phyloP scores from a whole-genome alignment of 23 tunicate genomes.

The Aplidium turbinatum region DNA sequence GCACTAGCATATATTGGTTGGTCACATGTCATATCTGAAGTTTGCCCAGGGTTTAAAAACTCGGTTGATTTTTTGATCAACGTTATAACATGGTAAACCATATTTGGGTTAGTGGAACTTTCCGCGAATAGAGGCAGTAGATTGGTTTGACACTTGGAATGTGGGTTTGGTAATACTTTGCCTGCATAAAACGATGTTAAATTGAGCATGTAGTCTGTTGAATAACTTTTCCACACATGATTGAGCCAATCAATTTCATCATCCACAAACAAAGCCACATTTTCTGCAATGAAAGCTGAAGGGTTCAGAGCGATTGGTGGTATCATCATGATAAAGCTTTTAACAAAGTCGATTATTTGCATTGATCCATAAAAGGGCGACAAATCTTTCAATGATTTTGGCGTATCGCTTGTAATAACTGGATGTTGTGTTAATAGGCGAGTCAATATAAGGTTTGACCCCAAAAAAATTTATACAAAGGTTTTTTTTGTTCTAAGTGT shows the following conservation, averaged over 20 bases:
- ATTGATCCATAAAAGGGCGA: background rate
- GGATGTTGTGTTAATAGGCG: too few species aligned
- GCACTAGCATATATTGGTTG: slow-evolving; percentile 15
- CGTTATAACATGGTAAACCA: slow-evolving; percentile 3
- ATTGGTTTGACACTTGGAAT: background rate
- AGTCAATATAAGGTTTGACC: too few species aligned
- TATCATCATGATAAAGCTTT: background rate
- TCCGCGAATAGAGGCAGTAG: slow-evolving; percentile 18
- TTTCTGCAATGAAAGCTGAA: background rate
- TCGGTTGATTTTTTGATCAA: slow-evolving; percentile 2
- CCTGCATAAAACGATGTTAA: slow-evolving; percentile 5
- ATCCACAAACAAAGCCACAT: background rate
- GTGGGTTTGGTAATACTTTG: background rate
- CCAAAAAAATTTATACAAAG: too few species aligned
- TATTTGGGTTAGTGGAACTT: background rate
- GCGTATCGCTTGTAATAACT: background rate
- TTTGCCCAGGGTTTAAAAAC: slow-evolving; percentile 10
- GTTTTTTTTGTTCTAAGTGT: too few species aligned
- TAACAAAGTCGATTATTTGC: background rate
- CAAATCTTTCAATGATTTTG: background rate
- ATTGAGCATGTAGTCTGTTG: background rate
- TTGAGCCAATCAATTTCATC: slow-evolving; percentile 2
- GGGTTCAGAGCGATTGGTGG: background rate
- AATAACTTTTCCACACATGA: background rate
- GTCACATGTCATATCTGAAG: background rate